Percentiles rank a stretch among this genome's conserved stretches.
Evolutionary conservation across 2,113 vertebrate species (phyloP).

Genomic region (Anhinga anhinga): DNA sequence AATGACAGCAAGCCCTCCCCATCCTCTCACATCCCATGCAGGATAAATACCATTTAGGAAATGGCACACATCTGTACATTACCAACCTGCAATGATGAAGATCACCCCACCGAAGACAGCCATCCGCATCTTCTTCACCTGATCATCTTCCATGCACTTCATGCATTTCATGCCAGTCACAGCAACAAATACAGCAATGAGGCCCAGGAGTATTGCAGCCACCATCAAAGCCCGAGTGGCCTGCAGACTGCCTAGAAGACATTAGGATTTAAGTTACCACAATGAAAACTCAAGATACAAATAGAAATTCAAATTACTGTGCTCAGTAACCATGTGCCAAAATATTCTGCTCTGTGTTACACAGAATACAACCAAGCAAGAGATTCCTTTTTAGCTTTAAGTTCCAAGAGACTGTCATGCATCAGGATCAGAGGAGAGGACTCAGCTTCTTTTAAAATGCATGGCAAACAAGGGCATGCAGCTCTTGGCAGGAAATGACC

Average conservation of each 20-base stretch:
- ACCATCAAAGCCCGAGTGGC: constrained; percentile 86
- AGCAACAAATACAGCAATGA: constrained; percentile 77
- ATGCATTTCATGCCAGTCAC: constrained; percentile 90
- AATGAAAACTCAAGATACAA: background rate
- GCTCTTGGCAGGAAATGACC: constrained; percentile 43
- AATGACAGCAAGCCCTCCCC: background rate
- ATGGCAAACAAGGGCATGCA: background rate
- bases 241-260: constrained; percentile 79
- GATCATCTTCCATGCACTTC: constrained; percentile 81
- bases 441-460: background rate
- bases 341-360: background rate
- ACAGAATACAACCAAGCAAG: background rate
- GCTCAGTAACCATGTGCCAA: background rate
- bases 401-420: background rate
- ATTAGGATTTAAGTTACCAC: background rate
- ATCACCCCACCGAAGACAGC: constrained; percentile 81
- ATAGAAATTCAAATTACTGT: background rate
- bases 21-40: background rate
- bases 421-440: background rate
- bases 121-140: constrained; percentile 78
- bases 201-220: constrained; percentile 80
- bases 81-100: constrained; percentile 84
- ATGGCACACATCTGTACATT: background rate
- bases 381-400: background rate
- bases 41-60: background rate